These are phyloP conservation scores for Omphaloscelis lunosa DNA, from an alignment of 2,888 invertebrate species.

Conservation along the genomic window DNA sequence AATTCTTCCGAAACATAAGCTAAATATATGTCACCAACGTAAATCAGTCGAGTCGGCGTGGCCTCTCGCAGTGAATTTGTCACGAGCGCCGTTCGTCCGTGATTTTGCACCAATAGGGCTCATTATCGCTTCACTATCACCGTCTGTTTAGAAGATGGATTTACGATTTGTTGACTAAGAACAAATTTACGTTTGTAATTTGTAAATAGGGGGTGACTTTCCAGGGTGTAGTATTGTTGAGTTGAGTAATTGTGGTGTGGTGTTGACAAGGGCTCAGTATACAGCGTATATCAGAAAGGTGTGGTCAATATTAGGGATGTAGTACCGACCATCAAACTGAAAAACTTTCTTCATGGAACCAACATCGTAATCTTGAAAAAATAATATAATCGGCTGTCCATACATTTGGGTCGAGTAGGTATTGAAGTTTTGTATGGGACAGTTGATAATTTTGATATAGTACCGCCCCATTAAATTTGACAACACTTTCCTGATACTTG, in stretches of 20 bases:
- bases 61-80: constrained; percentile 73
- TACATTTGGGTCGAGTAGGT: no score
- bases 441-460: no score
- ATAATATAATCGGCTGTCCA: no score
- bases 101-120: constrained; percentile 82
- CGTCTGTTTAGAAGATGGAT: constrained; percentile 72
- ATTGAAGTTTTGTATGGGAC: no score
- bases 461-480: no score
- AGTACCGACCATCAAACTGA: no score
- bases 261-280: no score
- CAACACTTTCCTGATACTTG: no score
- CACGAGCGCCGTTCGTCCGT: constrained; percentile 75
- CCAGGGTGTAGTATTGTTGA: neutral
- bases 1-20: constrained; percentile 40
- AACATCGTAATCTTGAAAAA: no score
- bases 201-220: constrained; percentile 34
- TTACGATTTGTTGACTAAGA: constrained; percentile 74
- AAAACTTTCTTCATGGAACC: no score
- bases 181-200: constrained; percentile 64
- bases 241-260: neutral
- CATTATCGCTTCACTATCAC: constrained; percentile 76
- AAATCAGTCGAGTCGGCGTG: constrained; percentile 70
- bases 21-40: constrained; percentile 53
- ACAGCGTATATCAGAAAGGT: no score
- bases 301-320: no score